Evolutionary conservation across 23 tunicate species (phyloP).

Genomic region (Oikopleura vanhoeffeni): DNA sequence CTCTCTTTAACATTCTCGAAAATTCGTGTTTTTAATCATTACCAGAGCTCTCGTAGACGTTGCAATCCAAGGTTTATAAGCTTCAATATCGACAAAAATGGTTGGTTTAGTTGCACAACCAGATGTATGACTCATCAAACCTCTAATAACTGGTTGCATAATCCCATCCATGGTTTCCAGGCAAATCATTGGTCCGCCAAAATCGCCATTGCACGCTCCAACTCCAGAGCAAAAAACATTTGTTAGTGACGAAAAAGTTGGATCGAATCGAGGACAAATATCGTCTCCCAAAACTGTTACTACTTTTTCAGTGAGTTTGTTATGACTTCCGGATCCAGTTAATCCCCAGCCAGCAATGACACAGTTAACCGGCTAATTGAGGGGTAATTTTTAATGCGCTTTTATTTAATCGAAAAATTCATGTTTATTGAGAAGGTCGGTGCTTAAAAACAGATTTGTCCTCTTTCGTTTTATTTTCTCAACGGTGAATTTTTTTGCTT

Average conservation of each 20-base stretch:
- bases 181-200: constrained; percentile 12
- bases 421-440: too few relatives aligned
- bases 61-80: background rate
- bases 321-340: background rate
- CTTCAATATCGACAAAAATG: background rate
- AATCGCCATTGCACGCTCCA: constrained; percentile 6
- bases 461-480: too few relatives aligned
- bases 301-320: background rate
- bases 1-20: too few relatives aligned
- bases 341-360: constrained; percentile 12
- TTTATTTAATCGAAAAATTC: too few relatives aligned
- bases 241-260: background rate
- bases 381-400: background rate
- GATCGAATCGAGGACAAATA: constrained; percentile 8
- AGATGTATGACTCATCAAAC: background rate
- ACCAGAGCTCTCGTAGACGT: background rate
- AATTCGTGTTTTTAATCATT: too few relatives aligned
- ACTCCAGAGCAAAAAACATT: background rate
- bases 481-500: too few relatives aligned
- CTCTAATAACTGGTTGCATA: background rate
- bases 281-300: background rate
- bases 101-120: background rate
- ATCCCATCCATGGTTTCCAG: background rate
- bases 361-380: background rate
- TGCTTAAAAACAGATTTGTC: too few relatives aligned